Percentiles rank a stretch among this genome's conserved stretches.
Evolutionary conservation across 1,140 invertebrate genomes (phyloP).

Genomic region (Anagrus nilaparvatae): DNA sequence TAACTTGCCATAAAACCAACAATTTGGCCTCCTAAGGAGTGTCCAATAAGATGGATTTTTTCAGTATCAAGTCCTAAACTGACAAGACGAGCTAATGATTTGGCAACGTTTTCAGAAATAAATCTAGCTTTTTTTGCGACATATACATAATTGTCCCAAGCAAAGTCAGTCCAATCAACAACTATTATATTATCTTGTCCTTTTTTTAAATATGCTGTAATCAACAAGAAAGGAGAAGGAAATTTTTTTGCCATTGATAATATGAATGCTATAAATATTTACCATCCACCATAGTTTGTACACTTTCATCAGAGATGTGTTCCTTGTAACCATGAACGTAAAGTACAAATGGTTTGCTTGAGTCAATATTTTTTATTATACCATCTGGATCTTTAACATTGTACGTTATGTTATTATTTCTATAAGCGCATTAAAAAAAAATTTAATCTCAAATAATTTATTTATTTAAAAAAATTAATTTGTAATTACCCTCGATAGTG

Average conservation of each 20-base stretch:
- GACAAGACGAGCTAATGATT: slow-evolving; percentile 17
- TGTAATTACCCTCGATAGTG: too few species aligned
- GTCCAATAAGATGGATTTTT: slow-evolving; percentile 58
- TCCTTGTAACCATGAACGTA: slow-evolving; percentile 37
- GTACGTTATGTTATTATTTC: too few species aligned
- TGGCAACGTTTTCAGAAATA: slow-evolving; percentile 25
- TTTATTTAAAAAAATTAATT: too few species aligned
- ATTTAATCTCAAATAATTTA: too few species aligned
- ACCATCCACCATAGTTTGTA: slow-evolving; percentile 29
- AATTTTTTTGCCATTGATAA: too few species aligned
- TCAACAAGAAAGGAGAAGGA: too few species aligned
- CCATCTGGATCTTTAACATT: too few species aligned
- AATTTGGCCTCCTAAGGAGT: slow-evolving; percentile 66
- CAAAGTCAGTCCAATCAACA: slow-evolving; percentile 52
- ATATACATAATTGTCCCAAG: slow-evolving; percentile 45
- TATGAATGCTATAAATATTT: too few species aligned
- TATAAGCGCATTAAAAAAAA: too few species aligned
- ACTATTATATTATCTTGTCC: slow-evolving; percentile 35
- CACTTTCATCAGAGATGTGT: slow-evolving; percentile 22
- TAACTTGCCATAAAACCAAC: slow-evolving; percentile 52
- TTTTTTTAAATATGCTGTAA: slow-evolving; percentile 34
- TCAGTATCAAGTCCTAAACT: slow-evolving; percentile 29
- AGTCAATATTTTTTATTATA: slow-evolving; percentile 18
- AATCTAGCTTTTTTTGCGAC: slow-evolving; percentile 44
- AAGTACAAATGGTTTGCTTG: slow-evolving; percentile 23